A percentile compares a stretch with the other conserved stretches of the same genome.
Conservation (phyloP, 2,888 invertebrate genomes). For the Chrysomela aeneicollis region DNA sequence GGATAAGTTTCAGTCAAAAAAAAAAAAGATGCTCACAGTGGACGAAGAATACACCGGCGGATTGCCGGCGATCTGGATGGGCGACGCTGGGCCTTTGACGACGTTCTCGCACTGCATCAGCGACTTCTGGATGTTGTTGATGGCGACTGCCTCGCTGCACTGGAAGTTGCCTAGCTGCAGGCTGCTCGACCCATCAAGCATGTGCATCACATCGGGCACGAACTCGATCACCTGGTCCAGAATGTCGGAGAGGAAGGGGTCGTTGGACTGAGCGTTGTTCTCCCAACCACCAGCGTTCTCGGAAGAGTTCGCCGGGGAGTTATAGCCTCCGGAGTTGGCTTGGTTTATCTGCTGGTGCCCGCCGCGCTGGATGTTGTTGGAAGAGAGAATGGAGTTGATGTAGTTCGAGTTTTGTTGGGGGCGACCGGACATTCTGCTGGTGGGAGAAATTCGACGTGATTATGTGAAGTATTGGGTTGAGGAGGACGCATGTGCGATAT, state of each 20-base stretch:
- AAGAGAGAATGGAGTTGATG: constrained; percentile 57
- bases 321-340: constrained; percentile 48
- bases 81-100: constrained; percentile 70
- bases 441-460: too few relatives aligned
- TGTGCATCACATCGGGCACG: constrained; percentile 55
- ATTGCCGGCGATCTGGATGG: constrained; percentile 64
- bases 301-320: constrained; percentile 53
- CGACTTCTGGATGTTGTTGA: constrained; percentile 88
- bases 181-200: constrained; percentile 56
- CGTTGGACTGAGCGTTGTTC: constrained; percentile 58
- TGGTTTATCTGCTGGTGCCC: constrained; percentile 45
- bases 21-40: constrained; percentile 48
- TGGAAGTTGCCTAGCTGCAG: constrained; percentile 42
- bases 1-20: not conserved
- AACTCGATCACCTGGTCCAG: constrained; percentile 67
- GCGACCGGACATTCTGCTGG: constrained; percentile 50
- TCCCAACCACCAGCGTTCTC: constrained; percentile 58
- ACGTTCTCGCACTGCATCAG: constrained; percentile 85
- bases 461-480: too few relatives aligned
- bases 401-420: constrained; percentile 55
- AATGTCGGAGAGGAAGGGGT: constrained; percentile 81
- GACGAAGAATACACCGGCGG: constrained; percentile 68
- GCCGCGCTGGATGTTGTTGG: constrained; percentile 56
- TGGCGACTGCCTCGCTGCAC: constrained; percentile 79
- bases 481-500: too few relatives aligned